These are phyloP conservation scores for Saiga tatarica DNA, from an alignment of 2,113 vertebrate genomes.

Conservation along the genomic window DNA sequence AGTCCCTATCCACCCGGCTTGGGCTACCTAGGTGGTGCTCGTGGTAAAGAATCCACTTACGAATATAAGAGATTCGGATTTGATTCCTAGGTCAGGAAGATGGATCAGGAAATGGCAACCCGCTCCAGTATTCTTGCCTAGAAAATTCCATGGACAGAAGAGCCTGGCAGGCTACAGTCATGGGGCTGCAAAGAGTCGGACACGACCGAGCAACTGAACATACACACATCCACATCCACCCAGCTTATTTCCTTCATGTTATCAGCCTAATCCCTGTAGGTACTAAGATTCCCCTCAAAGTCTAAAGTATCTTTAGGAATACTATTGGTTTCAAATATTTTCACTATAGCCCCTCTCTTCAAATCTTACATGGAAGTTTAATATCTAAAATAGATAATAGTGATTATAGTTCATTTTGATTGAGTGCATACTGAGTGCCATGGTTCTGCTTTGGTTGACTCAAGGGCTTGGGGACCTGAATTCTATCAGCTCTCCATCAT, in stretches of 20 bases:
- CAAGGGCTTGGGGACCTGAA: not conserved
- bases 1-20: not conserved
- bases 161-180: not conserved
- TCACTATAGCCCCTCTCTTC: not conserved
- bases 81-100: not conserved
- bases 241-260: not conserved
- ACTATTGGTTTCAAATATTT: not conserved
- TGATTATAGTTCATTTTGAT: not conserved
- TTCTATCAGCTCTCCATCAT: not conserved
- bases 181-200: not conserved
- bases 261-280: not conserved
- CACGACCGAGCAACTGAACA: not conserved
- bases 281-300: not conserved
- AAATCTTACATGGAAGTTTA: not conserved
- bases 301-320: not conserved
- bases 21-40: not conserved
- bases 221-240: not conserved
- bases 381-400: not conserved
- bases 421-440: not conserved
- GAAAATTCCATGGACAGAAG: not conserved
- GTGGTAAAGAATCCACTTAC: not conserved
- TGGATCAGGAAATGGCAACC: not conserved
- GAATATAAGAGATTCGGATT: not conserved
- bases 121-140: not conserved
- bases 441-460: not conserved